phyloP scores from a whole-genome alignment of 2,797 vertebrate species.

The Muscicapa striata region DNA sequence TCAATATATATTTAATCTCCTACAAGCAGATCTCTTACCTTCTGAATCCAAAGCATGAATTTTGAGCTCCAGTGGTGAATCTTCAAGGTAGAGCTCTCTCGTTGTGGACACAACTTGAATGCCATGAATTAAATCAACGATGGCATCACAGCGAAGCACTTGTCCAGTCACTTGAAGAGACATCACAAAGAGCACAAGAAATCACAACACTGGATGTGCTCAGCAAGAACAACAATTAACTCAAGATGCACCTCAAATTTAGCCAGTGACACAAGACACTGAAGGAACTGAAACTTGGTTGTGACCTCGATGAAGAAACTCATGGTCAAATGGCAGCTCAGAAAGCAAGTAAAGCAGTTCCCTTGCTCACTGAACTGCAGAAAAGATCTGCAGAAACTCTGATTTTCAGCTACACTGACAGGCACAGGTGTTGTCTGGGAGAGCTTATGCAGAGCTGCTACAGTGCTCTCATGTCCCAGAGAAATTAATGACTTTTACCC shows the following conservation, averaged over 20 bases:
- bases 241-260: background rate
- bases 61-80: conserved; percentile 89
- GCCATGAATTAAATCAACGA: conserved; percentile 90
- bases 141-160: conserved; percentile 92
- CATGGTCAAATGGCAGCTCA: background rate
- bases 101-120: conserved; percentile 87
- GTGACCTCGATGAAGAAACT: background rate
- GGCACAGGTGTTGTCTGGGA: background rate
- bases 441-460: background rate
- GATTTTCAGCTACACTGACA: background rate
- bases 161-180: conserved; percentile 86
- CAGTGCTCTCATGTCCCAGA: background rate
- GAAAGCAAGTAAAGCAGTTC: background rate
- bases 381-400: background rate
- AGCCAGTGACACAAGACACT: background rate
- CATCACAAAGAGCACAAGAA: too few relatives aligned
- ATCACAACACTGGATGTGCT: too few relatives aligned
- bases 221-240: background rate
- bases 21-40: conserved; percentile 75
- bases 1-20: background rate
- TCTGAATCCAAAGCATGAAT: conserved; percentile 94
- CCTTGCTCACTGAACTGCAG: background rate
- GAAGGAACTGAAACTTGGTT: background rate
- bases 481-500: background rate
- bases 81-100: conserved; percentile 94